phyloP scores from a whole-genome alignment of 2,113 vertebrate genomes.

The Emydura subglobosa region DNA sequence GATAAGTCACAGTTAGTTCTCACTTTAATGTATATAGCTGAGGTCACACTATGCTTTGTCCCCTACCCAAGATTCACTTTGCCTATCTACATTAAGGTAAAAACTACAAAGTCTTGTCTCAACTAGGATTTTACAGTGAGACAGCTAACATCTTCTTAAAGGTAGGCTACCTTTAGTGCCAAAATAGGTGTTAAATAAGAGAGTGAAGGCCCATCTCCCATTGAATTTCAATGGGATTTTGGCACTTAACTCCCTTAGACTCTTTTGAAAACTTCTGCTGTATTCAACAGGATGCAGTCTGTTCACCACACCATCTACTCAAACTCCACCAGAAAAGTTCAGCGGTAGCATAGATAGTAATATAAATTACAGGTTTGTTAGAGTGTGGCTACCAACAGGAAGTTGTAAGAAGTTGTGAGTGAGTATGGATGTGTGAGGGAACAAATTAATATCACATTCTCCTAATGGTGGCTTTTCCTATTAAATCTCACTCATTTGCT shows the following conservation, averaged over 20 bases:
- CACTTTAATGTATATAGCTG: neutral
- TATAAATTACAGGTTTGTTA: constrained; percentile 38
- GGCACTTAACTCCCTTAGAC: neutral
- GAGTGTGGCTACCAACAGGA: constrained; percentile 35
- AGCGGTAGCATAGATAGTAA: constrained; percentile 7
- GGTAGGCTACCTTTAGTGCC: too few species aligned
- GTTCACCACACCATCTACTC: neutral
- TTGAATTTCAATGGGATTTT: constrained; percentile 12
- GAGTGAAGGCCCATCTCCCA: neutral
- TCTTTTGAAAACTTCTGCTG: neutral
- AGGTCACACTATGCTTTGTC: neutral
- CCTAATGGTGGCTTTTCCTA: neutral
- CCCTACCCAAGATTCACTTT: neutral
- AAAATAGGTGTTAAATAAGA: neutral
- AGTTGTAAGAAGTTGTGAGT: constrained; percentile 3
- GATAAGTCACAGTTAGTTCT: neutral
- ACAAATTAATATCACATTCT: neutral
- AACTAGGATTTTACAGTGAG: neutral
- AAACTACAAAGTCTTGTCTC: neutral
- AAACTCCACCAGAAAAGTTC: constrained; percentile 46
- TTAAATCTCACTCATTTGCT: neutral
- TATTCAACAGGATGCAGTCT: constrained; percentile 20
- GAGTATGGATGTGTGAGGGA: neutral
- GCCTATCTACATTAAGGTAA: neutral
- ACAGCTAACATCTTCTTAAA: neutral